Conservation (phyloP, 1,140 invertebrate genomes). For the Philopotamus ludificatus region DNA sequence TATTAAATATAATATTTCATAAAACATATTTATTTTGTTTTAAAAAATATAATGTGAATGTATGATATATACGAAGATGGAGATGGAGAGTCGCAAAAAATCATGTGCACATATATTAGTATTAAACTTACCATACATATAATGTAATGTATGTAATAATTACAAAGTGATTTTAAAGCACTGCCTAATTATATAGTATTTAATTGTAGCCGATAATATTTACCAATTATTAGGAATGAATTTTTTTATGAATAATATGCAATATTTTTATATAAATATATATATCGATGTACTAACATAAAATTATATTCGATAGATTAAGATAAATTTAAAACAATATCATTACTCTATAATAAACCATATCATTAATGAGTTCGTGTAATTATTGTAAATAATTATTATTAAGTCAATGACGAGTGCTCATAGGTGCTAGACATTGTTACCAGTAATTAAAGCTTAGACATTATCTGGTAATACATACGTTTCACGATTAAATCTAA, state of each 20-base stretch:
- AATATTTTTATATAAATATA: not conserved
- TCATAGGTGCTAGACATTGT: conserved; percentile 30
- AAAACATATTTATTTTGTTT: no score
- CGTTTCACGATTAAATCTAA: no score
- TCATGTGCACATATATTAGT: no score
- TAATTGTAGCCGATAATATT: not conserved
- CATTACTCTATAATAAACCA: no score
- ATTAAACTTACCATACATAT: no score
- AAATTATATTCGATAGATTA: not conserved
- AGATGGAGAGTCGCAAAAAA: no score
- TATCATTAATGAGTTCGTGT: not conserved
- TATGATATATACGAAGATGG: no score
- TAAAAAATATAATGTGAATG: no score
- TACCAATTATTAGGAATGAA: not conserved
- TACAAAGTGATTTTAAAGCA: conserved; percentile 1
- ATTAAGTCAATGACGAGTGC: conserved; percentile 23
- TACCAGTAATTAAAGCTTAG: conserved; percentile 28
- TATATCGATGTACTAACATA: conserved; percentile 1
- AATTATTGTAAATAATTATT: not conserved
- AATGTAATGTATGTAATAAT: no score
- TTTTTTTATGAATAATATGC: not conserved
- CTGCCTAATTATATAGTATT: conserved; percentile 8
- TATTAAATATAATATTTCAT: no score
- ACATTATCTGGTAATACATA: not conserved
- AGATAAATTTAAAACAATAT: no score